Evolutionary conservation across 2,113 vertebrate genomes (phyloP).

Genomic region (Xyliphius kryptos): DNA sequence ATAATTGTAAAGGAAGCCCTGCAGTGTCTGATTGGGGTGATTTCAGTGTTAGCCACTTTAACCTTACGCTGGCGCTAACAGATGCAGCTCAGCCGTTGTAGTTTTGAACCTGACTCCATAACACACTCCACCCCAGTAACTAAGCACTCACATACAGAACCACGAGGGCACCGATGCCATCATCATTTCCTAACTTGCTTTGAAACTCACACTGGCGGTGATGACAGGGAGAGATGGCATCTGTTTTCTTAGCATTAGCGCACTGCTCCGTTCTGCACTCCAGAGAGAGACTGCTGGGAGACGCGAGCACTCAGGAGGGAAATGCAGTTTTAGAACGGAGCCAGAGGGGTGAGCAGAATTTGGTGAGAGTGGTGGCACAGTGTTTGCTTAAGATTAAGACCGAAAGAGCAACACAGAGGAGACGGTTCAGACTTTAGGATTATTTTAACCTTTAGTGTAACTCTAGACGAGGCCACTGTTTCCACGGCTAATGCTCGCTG

Average conservation of each 20-base stretch:
- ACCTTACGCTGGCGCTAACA: neutral
- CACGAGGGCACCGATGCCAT: neutral
- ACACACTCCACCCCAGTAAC: neutral
- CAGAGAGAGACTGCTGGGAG: slow-evolving; percentile 5
- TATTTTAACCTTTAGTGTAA: neutral
- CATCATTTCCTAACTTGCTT: neutral
- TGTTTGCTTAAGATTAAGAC: neutral
- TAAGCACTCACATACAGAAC: neutral
- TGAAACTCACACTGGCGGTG: neutral
- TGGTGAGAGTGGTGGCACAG: neutral
- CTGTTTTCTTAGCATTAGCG: neutral
- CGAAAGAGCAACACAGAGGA: neutral
- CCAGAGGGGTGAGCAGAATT: no score
- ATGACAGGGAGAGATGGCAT: neutral
- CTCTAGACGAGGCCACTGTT: neutral
- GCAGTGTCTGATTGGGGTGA: no score
- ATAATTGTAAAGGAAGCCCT: no score
- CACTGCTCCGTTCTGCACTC: neutral
- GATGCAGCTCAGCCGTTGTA: neutral
- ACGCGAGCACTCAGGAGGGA: neutral
- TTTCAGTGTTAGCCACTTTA: no score
- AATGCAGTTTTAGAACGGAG: neutral
- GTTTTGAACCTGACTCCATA: neutral
- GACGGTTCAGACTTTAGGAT: neutral
- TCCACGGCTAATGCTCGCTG: neutral